A percentile compares a stretch with the other conserved stretches of the same genome.
Conservation (phyloP, 2,797 vertebrate genomes). For the Phrynocephalus forsythii region DNA sequence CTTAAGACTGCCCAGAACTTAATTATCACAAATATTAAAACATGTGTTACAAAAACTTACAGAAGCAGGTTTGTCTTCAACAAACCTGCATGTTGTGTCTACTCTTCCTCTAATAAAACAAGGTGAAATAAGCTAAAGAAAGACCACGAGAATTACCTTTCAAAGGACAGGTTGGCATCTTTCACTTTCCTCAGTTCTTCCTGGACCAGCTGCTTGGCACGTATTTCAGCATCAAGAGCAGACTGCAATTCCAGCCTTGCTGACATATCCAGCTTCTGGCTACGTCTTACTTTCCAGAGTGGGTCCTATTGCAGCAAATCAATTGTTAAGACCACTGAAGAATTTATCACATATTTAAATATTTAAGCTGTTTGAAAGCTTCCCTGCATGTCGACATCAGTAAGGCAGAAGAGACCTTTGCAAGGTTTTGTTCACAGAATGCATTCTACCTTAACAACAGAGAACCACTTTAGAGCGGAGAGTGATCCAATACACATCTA, state of each 20-base stretch:
- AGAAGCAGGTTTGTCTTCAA: not conserved
- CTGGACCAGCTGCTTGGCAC: conserved; percentile 94
- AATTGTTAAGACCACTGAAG: conserved; percentile 30
- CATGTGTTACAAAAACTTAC: not conserved
- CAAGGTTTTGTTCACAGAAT: not conserved
- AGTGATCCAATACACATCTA: not conserved
- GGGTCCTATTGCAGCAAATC: conserved; percentile 84
- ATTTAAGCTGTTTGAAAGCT: not conserved
- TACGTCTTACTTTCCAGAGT: conserved; percentile 95
- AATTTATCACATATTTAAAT: conserved; percentile 36
- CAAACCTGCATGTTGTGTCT: not conserved
- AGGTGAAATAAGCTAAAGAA: not conserved
- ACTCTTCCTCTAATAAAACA: not conserved
- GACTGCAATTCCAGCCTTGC: conserved; percentile 94
- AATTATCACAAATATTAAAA: conserved; percentile 1
- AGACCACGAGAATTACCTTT: conserved; percentile 82
- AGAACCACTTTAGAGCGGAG: not conserved
- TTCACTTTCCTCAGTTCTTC: conserved; percentile 93
- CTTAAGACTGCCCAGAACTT: not conserved
- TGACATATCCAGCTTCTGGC: conserved; percentile 98
- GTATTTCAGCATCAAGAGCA: conserved; percentile 93
- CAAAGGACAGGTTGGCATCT: conserved; percentile 87
- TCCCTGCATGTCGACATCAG: not conserved
- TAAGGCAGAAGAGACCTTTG: not conserved
- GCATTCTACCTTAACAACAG: not conserved